A percentile compares a stretch with the other conserved stretches of the same genome.
These are phyloP conservation scores for Chelmon rostratus DNA, from an alignment of 2,797 vertebrate genomes.

Conservation along the genomic window DNA sequence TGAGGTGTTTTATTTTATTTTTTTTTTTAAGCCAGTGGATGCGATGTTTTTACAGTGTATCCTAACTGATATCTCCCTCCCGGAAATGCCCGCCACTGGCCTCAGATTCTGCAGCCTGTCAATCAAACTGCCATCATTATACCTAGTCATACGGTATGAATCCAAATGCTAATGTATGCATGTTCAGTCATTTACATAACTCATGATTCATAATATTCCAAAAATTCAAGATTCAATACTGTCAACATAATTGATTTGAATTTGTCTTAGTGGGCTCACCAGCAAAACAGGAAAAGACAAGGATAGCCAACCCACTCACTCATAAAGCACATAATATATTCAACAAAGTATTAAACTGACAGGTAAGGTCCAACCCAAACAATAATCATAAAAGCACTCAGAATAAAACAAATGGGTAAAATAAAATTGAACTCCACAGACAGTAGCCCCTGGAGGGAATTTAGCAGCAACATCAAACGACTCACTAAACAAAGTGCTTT, in stretches of 20 bases:
- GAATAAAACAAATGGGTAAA: background rate
- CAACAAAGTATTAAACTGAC: background rate
- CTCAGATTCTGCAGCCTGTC: conserved; percentile 49
- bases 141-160: conserved; percentile 39
- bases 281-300: background rate
- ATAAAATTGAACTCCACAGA: background rate
- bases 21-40: conserved; percentile 55
- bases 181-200: conserved; percentile 49
- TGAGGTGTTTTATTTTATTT: conserved; percentile 70
- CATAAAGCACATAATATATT: background rate
- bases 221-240: background rate
- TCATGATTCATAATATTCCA: conserved; percentile 37
- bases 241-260: background rate
- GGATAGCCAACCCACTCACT: too few relatives aligned
- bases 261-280: background rate
- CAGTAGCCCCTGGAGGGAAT: background rate
- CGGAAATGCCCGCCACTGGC: conserved; percentile 39
- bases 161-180: conserved; percentile 36
- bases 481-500: background rate
- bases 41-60: conserved; percentile 49
- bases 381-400: background rate
- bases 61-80: conserved; percentile 48
- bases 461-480: background rate
- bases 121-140: conserved; percentile 56
- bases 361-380: background rate